phyloP scores from a whole-genome alignment of 2,113 vertebrate genomes.

The Corythoichthys haematopterus region DNA sequence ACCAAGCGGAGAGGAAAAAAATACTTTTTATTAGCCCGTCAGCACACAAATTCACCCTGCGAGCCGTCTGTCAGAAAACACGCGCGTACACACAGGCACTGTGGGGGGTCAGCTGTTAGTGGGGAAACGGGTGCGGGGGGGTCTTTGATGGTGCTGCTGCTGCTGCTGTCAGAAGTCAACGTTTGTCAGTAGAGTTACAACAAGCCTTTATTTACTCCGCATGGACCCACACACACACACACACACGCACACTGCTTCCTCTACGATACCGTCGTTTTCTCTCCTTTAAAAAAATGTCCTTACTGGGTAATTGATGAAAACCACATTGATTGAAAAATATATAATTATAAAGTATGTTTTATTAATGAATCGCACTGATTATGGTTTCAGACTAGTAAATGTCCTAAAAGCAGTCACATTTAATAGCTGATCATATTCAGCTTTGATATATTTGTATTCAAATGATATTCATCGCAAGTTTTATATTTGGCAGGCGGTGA shows the following conservation, averaged over 20 bases:
- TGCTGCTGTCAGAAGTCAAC: conserved; percentile 45
- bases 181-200: conserved; percentile 62
- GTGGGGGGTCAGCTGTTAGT: conserved; percentile 34
- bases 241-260: background rate
- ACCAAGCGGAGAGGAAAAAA: conserved; percentile 33
- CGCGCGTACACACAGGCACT: conserved; percentile 19
- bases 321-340: no score
- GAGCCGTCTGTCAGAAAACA: conserved; percentile 35
- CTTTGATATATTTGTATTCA: no score
- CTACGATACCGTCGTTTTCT: background rate
- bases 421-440: no score
- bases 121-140: conserved; percentile 26
- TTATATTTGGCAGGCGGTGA: no score
- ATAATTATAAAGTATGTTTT: no score
- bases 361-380: no score
- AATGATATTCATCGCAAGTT: no score
- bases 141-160: conserved; percentile 20
- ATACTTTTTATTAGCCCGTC: conserved; percentile 65
- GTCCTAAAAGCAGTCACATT: no score
- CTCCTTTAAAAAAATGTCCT: no score
- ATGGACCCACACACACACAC: background rate
- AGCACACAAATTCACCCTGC: conserved; percentile 50
- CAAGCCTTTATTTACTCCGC: conserved; percentile 54
- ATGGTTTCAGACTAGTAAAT: no score
- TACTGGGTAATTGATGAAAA: no score